phyloP scores from a whole-genome alignment of 2,888 invertebrate species.

The Pomacea canaliculata region DNA sequence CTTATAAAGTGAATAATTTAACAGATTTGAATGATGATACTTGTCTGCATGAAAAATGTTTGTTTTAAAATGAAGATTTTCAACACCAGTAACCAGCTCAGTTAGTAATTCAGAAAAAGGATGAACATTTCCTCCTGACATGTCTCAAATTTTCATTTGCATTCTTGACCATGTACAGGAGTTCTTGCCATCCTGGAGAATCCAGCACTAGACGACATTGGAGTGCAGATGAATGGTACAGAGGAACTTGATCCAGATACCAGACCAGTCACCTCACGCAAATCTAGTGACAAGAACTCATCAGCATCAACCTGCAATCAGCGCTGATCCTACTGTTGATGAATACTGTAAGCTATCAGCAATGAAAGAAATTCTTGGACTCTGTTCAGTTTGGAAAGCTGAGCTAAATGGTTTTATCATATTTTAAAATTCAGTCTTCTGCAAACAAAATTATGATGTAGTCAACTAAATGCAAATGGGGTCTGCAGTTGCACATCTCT shows the following conservation, averaged over 20 bases:
- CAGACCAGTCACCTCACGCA: constrained; percentile 10
- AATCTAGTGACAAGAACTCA: background rate
- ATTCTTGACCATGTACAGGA: constrained; percentile 30
- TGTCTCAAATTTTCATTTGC: no score
- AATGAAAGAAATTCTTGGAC: no score
- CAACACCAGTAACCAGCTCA: no score
- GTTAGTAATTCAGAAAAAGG: no score
- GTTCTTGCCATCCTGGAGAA: constrained; percentile 39
- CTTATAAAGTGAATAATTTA: no score
- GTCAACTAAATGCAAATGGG: background rate
- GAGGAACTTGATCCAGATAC: constrained; percentile 13
- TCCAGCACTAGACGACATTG: constrained; percentile 39
- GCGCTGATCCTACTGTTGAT: constrained; percentile 6
- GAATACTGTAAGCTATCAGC: constrained; percentile 8
- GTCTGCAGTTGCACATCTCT: background rate
- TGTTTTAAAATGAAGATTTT: no score
- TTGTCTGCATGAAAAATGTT: no score
- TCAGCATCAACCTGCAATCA: constrained; percentile 8
- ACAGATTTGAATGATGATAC: no score
- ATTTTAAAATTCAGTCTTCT: no score
- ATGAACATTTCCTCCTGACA: no score
- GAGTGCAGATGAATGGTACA: constrained; percentile 34
- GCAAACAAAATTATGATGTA: background rate
- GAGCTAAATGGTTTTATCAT: no score
- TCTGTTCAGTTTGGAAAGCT: no score